Base-by-base conservation (phyloP, 1,140 invertebrate species). In the Drosophila gunungcola region DNA sequence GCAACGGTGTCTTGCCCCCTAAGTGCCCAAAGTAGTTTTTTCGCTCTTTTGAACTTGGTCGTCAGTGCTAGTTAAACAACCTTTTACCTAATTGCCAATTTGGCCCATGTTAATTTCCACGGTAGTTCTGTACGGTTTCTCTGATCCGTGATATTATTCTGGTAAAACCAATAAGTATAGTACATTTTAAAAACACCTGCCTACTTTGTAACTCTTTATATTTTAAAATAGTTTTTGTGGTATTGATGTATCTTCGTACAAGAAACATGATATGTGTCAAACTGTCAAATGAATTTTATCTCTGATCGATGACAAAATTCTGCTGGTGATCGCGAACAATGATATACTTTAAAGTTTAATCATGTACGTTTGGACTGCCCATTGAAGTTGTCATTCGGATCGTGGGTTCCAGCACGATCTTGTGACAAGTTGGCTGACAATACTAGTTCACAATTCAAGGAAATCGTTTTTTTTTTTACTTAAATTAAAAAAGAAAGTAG, bases 21-120 rank as follows among this genome's bases (percentile, higher is more conserved):
- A 43, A 3, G 45, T 38, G 39, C 12, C 53, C 45, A n/a, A 46
- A 38, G 34, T 29, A 29, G 25, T 63, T 38, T 36, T 48, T 21
- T 53, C 10, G 12, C 11, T 46, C 41, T 69, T 55, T 41, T 41
- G 32, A 51, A 60, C 46, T 51, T 60, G 41, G 10, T 7, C 6
- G 10, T 36, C 48, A 41, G 10, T 36, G 41, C n/a, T 53, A 9
- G 25, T 68, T 29, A 41, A 36, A 36, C 42, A 36, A 11, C 6
- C n/a, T 34, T 69, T 68, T 69, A 57, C 54, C 52, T 70, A 57
- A 72, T 57, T 36, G 43, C n/a, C 11, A 39, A 55, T 16, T 36
- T 41, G 41, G 48, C 36, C n/a, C 49, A 41, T 10, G 56, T n/a
- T 16, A 5, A 29, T 16, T 49, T 29, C 11, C 3, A 3, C 25